Evolutionary conservation across 2,888 invertebrate genomes (phyloP), one percentile per base, ranked within the genome.

Genomic region (Venusia cambrica): DNA sequence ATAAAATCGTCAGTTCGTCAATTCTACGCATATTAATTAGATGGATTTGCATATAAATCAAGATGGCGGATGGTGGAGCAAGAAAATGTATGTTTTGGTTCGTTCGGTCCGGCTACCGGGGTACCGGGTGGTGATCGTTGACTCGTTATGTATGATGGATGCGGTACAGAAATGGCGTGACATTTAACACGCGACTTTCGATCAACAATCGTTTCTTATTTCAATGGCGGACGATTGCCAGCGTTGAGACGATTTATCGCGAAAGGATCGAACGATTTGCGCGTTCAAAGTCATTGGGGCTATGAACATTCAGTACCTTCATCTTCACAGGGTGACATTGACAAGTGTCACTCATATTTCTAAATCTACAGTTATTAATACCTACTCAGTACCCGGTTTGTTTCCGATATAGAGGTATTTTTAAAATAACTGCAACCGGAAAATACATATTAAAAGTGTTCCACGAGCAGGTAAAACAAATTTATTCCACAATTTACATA

Each of bases 1-100:
- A 51, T 51, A 48, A 51, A 51, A 46, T 48, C 51, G 46, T 44
- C 44, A 44, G 49, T 39, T 49, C 45, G 48, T 49, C 48, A 49
- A 46, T 38, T 31, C 9, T 20, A 41, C 38, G 42, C 38, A 42
- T 46, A 42, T 46, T 49, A 43, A 46, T 49, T 46, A 38, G 30
- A 31, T 22, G 20, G 26, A 46, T 49, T 46, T 44, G 36, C 34
- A 49, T 44, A 45, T 39, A 44, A 40, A 43, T 32, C 43, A 35
- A 30, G 42, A 35, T 16, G 14, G 20, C 12, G 21, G 29, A 16
- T 32, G 19, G n/a, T 39, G 9, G 20, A 32, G 39, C 21, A 17
- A 32, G 41, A 28, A 30, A 25, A 33, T 19, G 33, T 6, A 21
- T 15, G 35, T 35, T 17, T 33, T 31, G 18, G 10, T 22, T 30